A percentile compares a stretch with the other conserved stretches of the same genome.
These are phyloP conservation scores for Cephalopterus ornatus DNA, from an alignment of 2,113 vertebrate species.

Conservation along the genomic window DNA sequence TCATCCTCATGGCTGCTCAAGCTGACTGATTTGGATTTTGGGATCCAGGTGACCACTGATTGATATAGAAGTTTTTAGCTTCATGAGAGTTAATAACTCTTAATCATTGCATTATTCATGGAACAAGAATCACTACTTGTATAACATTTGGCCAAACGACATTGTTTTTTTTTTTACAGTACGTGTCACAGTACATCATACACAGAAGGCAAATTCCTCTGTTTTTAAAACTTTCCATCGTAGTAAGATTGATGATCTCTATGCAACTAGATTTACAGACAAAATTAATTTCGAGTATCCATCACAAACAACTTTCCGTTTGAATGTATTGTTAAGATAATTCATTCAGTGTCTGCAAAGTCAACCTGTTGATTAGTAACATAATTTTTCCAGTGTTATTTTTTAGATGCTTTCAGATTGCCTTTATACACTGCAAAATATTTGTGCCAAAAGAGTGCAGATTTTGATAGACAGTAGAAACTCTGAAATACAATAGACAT, in stretches of 20 bases:
- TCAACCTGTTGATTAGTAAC: not conserved
- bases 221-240: not conserved
- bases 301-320: not conserved
- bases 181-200: fast-evolving
- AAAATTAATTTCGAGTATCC: not conserved
- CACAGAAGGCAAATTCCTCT: not conserved
- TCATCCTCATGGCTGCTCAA: not conserved
- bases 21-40: not conserved
- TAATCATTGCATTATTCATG: not conserved
- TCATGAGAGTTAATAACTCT: not conserved
- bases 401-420: not conserved
- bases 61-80: not conserved
- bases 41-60: not conserved
- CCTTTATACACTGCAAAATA: not conserved
- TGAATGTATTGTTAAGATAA: not conserved
- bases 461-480: conserved; percentile 30
- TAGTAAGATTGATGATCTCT: not conserved
- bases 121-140: not conserved
- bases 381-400: not conserved
- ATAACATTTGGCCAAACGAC: not conserved
- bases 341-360: not conserved
- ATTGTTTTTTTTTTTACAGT: not conserved
- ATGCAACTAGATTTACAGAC: not conserved
- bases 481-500: not conserved
- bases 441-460: not conserved